Conservation (phyloP, 2,888 invertebrate genomes). For the Teleiodes luculella region DNA sequence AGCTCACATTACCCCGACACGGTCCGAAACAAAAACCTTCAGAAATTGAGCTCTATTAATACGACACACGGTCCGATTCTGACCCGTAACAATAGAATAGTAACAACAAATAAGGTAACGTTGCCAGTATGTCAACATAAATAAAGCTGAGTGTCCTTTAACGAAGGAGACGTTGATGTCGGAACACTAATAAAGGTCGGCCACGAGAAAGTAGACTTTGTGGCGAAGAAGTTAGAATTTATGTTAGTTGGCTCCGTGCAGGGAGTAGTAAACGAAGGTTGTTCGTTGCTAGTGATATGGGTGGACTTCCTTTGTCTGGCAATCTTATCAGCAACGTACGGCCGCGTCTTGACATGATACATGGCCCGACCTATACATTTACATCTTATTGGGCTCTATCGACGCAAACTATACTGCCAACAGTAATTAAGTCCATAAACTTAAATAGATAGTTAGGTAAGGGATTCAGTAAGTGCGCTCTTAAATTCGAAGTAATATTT, state of each 20-base stretch:
- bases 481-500: background rate
- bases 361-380: constrained; percentile 54
- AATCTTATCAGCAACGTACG: constrained; percentile 73
- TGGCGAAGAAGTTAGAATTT: constrained; percentile 44
- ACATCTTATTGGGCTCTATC: constrained; percentile 18
- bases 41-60: constrained; percentile 54
- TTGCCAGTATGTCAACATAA: constrained; percentile 75
- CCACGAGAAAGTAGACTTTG: constrained; percentile 55
- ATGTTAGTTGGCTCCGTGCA: constrained; percentile 31
- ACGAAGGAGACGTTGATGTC: constrained; percentile 74
- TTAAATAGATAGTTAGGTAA: background rate
- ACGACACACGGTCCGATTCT: constrained; percentile 43
- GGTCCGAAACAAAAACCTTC: constrained; percentile 29
- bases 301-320: constrained; percentile 77
- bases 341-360: constrained; percentile 70
- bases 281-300: constrained; percentile 72
- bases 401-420: constrained; percentile 7
- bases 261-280: constrained; percentile 70
- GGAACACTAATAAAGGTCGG: constrained; percentile 60
- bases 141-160: constrained; percentile 78
- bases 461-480: background rate
- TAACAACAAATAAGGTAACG: constrained; percentile 69
- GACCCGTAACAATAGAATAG: constrained; percentile 37
- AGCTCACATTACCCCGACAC: constrained; percentile 48
- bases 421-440: constrained; percentile 2